phyloP scores from a whole-genome alignment of 2,113 vertebrate genomes.

The Polypterus bichir region DNA sequence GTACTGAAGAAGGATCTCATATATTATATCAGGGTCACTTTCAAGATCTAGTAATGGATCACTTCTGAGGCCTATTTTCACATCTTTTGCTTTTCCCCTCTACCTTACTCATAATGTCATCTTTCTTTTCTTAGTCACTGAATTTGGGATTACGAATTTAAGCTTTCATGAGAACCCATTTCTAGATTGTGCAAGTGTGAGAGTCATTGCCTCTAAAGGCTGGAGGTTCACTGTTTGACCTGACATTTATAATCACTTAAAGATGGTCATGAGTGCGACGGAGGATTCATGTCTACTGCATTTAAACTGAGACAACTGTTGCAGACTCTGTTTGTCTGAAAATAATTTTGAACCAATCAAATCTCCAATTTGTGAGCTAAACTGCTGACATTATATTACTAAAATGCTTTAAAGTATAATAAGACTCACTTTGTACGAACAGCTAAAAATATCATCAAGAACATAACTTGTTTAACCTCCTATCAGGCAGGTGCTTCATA shows the following conservation, averaged over 20 bases:
- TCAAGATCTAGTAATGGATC: constrained; percentile 6
- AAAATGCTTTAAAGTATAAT: not conserved
- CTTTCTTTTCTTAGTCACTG: not conserved
- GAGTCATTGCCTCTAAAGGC: not conserved
- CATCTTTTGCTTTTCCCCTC: not conserved
- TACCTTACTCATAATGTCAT: not conserved
- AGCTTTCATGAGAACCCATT: not conserved
- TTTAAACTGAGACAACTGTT: not conserved
- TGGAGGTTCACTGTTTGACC: not conserved
- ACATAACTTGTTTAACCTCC: no score
- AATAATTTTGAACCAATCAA: not conserved
- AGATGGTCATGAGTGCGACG: not conserved
- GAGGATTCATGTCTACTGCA: not conserved
- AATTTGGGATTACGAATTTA: not conserved
- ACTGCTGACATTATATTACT: not conserved
- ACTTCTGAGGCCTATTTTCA: constrained; percentile 12
- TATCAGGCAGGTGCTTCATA: no score
- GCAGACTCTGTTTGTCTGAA: not conserved
- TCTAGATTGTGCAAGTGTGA: not conserved
- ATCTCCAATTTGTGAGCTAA: not conserved
- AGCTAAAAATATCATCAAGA: no score
- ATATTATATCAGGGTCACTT: constrained; percentile 10
- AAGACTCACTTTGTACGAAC: no score
- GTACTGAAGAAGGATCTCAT: constrained; percentile 6
- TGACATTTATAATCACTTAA: not conserved